These are phyloP conservation scores for Alces alces DNA, from an alignment of 2,113 vertebrate genomes.

Conservation along the genomic window DNA sequence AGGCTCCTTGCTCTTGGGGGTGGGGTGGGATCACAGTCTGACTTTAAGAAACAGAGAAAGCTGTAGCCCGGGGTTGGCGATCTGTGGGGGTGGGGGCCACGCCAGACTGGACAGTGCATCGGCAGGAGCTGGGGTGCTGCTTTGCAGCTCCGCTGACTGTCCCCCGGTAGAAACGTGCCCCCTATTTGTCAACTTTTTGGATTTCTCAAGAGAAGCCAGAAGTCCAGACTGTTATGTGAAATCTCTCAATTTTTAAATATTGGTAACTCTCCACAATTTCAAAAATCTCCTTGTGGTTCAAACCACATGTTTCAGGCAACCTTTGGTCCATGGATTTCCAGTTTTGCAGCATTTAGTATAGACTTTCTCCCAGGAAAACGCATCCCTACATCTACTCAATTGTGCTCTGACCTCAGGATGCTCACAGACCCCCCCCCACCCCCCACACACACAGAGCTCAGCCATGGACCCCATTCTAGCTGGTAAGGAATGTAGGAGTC, in stretches of 20 bases:
- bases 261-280: not conserved
- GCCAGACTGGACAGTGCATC: not conserved
- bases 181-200: not conserved
- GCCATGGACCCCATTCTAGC: not conserved
- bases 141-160: not conserved
- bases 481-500: not conserved
- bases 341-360: not conserved
- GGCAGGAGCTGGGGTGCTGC: not conserved
- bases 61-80: not conserved
- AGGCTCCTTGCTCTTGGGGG: not conserved
- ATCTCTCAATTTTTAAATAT: not conserved
- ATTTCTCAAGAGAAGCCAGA: not conserved
- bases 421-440: not conserved
- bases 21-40: not conserved
- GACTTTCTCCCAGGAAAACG: not conserved
- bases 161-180: not conserved
- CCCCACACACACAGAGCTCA: not conserved
- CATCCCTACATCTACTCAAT: not conserved
- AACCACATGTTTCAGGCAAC: not conserved
- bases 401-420: not conserved
- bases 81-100: fast-evolving
- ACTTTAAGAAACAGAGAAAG: not conserved
- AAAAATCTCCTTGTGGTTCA: not conserved
- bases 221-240: not conserved
- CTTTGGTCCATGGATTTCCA: not conserved